Base-by-base conservation (phyloP, 1,140 invertebrate genomes). In the Bactericera cockerelli region DNA sequence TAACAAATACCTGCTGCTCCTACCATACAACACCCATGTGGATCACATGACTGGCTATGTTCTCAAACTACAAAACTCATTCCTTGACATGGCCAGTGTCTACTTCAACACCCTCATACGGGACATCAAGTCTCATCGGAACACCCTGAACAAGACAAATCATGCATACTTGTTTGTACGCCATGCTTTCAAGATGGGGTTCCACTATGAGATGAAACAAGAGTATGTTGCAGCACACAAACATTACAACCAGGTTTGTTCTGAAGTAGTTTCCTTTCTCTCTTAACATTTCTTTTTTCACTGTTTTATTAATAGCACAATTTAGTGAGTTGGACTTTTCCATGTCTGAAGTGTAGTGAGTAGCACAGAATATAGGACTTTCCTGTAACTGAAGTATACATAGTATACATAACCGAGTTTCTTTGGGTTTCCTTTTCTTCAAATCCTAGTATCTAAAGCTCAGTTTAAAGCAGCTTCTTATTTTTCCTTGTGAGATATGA, bases 121-220 rank as follows among this genome's bases (percentile, higher is more conserved):
- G 67, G 79, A 81, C 57, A 83, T 98, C 4, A 90, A 93, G 71
- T 80, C 80, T 36, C 91, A 96, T 71, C 78, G 85, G 63, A 93
- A 96, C 69, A 86, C 92, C 66, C 76, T 97, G 11, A 93, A 93
- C 66, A 93, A 92, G 75, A 90, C 83, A 11, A 86, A 84, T 14
- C 93, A 97, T 74, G 87, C 90, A 67, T 86, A 88, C 65, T 74
- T 98, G 19, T 92, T 91, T 77, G 90, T 98, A 2, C 75, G 95
- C 22, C 93, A 98, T 76, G 89, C 95, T 66, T 98, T 96, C 68
- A 99, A 99, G 76, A 84, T 97, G 68, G 96, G 85, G n/a, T 97
- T 95, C 75, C 81, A 94, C 39, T 89, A 89, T 72, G 95, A 99
- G 75, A 71, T 98, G 53, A 86, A 87, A 66, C 89, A 93, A 68